Evolutionary conservation across 2,888 invertebrate species (phyloP).

Genomic region (Teinopalpus imperialis): DNA sequence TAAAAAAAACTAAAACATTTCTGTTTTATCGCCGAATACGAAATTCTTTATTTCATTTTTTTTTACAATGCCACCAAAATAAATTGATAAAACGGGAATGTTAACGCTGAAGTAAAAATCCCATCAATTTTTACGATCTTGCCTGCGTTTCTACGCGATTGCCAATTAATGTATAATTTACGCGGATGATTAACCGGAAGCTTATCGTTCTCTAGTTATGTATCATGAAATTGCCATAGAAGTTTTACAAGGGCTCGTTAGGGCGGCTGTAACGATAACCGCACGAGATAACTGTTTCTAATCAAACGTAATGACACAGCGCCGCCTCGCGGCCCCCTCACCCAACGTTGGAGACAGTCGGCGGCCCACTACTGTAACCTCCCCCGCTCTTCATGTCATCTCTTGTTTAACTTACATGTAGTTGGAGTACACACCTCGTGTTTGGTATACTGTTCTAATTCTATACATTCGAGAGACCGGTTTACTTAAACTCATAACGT

Average conservation of each 20-base stretch:
- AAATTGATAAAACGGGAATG: conserved; percentile 17
- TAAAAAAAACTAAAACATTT: conserved; percentile 8
- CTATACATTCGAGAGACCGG: too few species aligned
- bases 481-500: too few species aligned
- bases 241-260: conserved; percentile 75
- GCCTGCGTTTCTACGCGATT: conserved; percentile 19
- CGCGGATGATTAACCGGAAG: conserved; percentile 58
- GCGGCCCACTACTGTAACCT: conserved; percentile 11
- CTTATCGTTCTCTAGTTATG: conserved; percentile 60
- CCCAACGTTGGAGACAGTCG: conserved; percentile 14
- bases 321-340: conserved; percentile 34
- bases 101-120: conserved; percentile 19
- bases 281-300: conserved; percentile 76
- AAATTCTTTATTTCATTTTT: conserved; percentile 14
- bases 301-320: conserved; percentile 69
- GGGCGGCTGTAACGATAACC: conserved; percentile 71
- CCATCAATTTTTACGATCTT: conserved; percentile 19
- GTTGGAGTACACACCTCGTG: conserved; percentile 10
- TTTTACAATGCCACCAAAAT: conserved; percentile 10
- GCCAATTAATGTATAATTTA: conserved; percentile 50
- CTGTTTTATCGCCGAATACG: conserved; percentile 2
- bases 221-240: conserved; percentile 66
- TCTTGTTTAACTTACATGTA: conserved; percentile 45
- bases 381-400: conserved; percentile 39
- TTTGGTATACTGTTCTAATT: conserved; percentile 1